These are phyloP conservation scores for Ceratosolen fusciceps DNA, from an alignment of 1,140 invertebrate genomes.

Conservation along the genomic window DNA sequence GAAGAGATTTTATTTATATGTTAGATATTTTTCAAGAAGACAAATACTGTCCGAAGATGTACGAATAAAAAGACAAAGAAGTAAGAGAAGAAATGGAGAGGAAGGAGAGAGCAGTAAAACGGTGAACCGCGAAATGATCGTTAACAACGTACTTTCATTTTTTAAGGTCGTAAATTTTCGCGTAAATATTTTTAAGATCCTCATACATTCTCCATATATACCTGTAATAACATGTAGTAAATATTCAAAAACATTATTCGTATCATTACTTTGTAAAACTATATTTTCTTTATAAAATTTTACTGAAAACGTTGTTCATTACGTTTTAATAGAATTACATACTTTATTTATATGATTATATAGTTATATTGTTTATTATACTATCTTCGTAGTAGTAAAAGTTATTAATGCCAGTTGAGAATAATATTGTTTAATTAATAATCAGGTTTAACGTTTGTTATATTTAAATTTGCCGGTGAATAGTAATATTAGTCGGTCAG, in stretches of 20 bases:
- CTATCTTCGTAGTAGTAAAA: no score
- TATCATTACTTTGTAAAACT: not conserved
- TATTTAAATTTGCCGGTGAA: not conserved
- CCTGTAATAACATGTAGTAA: conserved; percentile 21
- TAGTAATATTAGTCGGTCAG: not conserved
- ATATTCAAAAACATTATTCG: not conserved
- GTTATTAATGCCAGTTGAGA: not conserved
- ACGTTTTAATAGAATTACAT: not conserved
- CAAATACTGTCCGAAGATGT: conserved; percentile 7
- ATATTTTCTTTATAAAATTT: not conserved
- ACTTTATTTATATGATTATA: no score
- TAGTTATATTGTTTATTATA: no score
- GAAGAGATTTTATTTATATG: conserved; percentile 13
- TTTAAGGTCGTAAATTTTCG: conserved; percentile 26
- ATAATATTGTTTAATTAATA: not conserved
- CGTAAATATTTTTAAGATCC: conserved; percentile 16
- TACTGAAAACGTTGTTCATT: not conserved
- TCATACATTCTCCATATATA: not conserved
- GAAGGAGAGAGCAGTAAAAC: conserved; percentile 20
- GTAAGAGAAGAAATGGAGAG: conserved; percentile 11
- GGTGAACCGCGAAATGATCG: conserved; percentile 33
- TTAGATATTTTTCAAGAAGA: not conserved
- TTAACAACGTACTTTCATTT: conserved; percentile 19
- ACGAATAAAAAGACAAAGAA: conserved; percentile 11
- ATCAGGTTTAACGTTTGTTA: not conserved